Conservation (phyloP, 2,113 vertebrate species). For the Salminus brasiliensis region DNA sequence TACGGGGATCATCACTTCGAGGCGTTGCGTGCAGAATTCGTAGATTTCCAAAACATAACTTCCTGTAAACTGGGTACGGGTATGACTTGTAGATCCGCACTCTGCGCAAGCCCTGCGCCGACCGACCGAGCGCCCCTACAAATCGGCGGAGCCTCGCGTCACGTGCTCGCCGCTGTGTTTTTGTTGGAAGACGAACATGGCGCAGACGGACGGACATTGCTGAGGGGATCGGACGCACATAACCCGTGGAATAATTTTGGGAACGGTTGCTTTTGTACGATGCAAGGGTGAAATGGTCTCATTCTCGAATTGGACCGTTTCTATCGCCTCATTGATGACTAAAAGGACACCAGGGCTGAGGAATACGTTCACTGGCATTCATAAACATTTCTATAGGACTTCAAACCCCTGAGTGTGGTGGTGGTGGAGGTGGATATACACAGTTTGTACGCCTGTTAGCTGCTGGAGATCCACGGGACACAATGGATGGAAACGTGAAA, state of each 20-base stretch:
- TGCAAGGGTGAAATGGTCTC: conserved; percentile 88
- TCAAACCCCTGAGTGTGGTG: conserved; percentile 76
- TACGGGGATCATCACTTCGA: too few species aligned
- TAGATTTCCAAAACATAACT: background rate
- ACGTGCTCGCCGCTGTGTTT: conserved; percentile 44
- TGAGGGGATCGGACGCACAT: conserved; percentile 51
- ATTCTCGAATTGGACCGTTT: conserved; percentile 73
- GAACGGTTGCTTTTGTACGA: conserved; percentile 70
- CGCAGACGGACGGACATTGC: conserved; percentile 62
- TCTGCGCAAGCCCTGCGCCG: background rate
- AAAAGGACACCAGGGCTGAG: conserved; percentile 70
- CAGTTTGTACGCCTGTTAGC: conserved; percentile 12
- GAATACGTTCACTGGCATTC: conserved; percentile 79
- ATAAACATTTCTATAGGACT: conserved; percentile 95
- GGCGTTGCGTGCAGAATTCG: too few species aligned
- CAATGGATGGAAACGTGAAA: conserved; percentile 65
- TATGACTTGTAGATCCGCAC: background rate
- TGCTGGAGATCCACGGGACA: conserved; percentile 42
- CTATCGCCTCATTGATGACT: conserved; percentile 76
- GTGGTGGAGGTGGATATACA: conserved; percentile 15
- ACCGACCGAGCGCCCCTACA: conserved; percentile 4
- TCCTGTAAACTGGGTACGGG: background rate
- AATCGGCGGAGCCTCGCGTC: background rate
- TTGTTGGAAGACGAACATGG: conserved; percentile 60
- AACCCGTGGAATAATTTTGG: conserved; percentile 57